Evolutionary conservation across 2,888 invertebrate species (phyloP), one percentile per base, ranked within the genome.

Genomic region (Metalampra italica): DNA sequence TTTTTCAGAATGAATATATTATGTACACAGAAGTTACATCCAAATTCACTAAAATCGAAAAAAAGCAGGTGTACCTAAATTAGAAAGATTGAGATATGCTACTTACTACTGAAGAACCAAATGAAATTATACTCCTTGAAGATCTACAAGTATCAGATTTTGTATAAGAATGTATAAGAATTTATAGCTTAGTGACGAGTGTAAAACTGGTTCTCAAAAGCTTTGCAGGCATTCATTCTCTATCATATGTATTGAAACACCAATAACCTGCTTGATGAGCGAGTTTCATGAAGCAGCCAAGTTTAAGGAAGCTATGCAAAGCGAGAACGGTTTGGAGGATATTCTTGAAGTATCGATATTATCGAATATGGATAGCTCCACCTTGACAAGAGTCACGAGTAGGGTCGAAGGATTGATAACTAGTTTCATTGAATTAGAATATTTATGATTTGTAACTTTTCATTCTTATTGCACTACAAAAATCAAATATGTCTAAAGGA

Each of bases 101-200:
- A 46, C 45, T 1, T 74, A 71, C 40, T 75, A 71, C 44, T 0
- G 67, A 68, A 47, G 51, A 53, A 14, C 62, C 62, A 0, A 46
- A 72, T 30, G 77, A 78, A 62, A 56, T 74, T 0, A 62, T 78
- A 13, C 48, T 75, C n/a, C 50, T 78, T 14, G 73, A 75, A 61
- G 78, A 78, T 53, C 52, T 78, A 5, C 59, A 48, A 1, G 55
- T 53, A 1, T 46, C 46, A 7, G 52, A 59, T 34, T 71, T 59
- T 48, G 34, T 46, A n/a, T n/a, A n/a, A n/a, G n/a, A n/a, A 70
- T 72, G 57, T 32, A 73, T 43, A 64, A 64, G 57, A 56, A 64
- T 5, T 8, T 2, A 7, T 37, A 43, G 9, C 43, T 47, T 7
- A 12, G 3, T 4, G 29, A 29, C n/a, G 47, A 29, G 9, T 30